A percentile compares a stretch with the other conserved stretches of the same genome.
Conservation (phyloP, 2,888 invertebrate genomes). For the Cactoblastis cactorum region DNA sequence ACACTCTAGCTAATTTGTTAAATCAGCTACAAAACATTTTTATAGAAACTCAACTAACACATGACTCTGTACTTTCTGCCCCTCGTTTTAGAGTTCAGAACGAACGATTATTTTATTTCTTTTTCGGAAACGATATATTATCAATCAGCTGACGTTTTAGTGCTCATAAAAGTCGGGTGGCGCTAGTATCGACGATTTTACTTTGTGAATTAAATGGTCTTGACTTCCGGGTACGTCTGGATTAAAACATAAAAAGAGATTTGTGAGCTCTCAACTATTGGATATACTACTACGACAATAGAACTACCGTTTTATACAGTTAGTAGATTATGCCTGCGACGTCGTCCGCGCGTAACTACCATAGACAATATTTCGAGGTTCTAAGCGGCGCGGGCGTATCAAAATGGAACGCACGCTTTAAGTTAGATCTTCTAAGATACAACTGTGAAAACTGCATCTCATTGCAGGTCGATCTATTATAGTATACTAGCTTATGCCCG, state of each 20-base stretch:
- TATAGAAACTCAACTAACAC: neutral
- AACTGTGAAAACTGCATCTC: too few species aligned
- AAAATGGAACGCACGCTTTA: too few species aligned
- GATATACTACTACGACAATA: too few species aligned
- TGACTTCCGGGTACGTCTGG: conserved; percentile 1
- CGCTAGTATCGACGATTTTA: conserved; percentile 6
- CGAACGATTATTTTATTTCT: neutral
- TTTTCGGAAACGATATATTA: conserved; percentile 6
- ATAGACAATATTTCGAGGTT: too few species aligned
- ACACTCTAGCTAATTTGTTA: neutral
- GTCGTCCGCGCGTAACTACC: too few species aligned
- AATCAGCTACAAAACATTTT: neutral
- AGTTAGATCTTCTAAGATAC: too few species aligned
- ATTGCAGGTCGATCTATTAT: too few species aligned
- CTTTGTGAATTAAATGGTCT: conserved; percentile 2
- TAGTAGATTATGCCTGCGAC: too few species aligned
- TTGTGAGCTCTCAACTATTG: neutral
- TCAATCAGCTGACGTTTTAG: conserved; percentile 9
- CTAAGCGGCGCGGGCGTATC: too few species aligned
- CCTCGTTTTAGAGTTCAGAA: neutral
- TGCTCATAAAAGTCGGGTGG: conserved; percentile 3
- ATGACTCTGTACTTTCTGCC: neutral
- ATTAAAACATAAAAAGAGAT: neutral
- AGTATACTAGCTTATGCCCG: too few species aligned
- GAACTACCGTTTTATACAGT: neutral